These are phyloP conservation scores for Petrocephalus microphthalmus DNA, from an alignment of 2,113 vertebrate genomes.

Conservation along the genomic window DNA sequence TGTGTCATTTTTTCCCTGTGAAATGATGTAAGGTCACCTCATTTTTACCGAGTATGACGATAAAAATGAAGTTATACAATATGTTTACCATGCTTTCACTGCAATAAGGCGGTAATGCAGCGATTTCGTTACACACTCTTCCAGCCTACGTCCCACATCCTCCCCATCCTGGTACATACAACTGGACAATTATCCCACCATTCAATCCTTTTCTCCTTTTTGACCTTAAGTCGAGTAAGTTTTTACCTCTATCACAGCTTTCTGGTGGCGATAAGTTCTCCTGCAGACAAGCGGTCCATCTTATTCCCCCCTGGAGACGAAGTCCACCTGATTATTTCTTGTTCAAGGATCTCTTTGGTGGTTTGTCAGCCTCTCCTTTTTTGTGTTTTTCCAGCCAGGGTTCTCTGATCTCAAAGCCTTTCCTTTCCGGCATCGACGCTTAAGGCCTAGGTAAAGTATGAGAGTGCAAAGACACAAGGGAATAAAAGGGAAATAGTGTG, in stretches of 20 bases:
- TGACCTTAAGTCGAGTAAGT: not conserved
- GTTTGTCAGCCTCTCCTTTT: not conserved
- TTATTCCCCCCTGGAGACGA: not conserved
- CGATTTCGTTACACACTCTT: not conserved
- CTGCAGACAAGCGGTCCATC: not conserved
- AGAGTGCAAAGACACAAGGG: not conserved
- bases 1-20: not conserved
- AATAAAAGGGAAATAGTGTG: not conserved
- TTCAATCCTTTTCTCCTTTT: not conserved
- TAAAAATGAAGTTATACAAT: not conserved
- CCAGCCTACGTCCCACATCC: not conserved
- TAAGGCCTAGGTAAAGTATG: not conserved
- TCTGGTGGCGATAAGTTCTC: not conserved
- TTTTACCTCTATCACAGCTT: not conserved
- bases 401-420: not conserved
- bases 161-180: not conserved
- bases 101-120: not conserved
- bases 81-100: not conserved
- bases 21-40: not conserved
- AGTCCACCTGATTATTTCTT: not conserved
- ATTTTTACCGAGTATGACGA: not conserved
- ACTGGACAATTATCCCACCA: not conserved
- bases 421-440: not conserved
- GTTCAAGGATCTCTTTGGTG: not conserved
- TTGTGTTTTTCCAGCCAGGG: not conserved